These are phyloP conservation scores for Genyomyrus donnyi DNA, from an alignment of 2,113 vertebrate genomes.

Conservation along the genomic window DNA sequence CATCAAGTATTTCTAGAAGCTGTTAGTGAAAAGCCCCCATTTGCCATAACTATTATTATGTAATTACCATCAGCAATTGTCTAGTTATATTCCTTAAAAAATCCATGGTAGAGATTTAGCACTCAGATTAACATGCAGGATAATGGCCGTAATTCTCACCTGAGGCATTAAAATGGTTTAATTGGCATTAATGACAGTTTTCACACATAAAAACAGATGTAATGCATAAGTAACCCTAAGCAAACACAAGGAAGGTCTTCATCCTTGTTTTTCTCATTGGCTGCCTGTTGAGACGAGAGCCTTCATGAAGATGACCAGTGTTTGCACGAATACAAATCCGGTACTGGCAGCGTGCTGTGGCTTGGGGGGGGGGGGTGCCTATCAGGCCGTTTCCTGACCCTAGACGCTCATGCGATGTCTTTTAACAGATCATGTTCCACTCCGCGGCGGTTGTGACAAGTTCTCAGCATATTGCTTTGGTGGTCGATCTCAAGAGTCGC, in stretches of 20 bases:
- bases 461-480: constrained; percentile 17
- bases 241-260: background rate
- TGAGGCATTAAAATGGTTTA: constrained; percentile 26
- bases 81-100: background rate
- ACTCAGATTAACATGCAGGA: constrained; percentile 16
- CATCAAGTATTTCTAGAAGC: background rate
- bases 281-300: background rate
- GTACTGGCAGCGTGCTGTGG: no score
- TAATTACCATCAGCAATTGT: background rate
- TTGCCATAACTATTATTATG: background rate
- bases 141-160: constrained; percentile 24
- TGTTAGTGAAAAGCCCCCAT: background rate
- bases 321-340: background rate
- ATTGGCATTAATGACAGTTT: constrained; percentile 30
- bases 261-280: background rate
- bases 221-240: background rate
- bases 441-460: constrained; percentile 12
- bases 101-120: background rate
- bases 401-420: background rate
- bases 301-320: constrained; percentile 11
- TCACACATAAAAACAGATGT: background rate
- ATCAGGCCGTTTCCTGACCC: background rate
- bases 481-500: background rate
- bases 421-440: background rate
- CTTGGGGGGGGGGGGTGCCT: background rate